These are phyloP conservation scores for Henricia sp. DNA, from an alignment of 53 echinoderm and acorn worm species.

Conservation along the genomic window DNA sequence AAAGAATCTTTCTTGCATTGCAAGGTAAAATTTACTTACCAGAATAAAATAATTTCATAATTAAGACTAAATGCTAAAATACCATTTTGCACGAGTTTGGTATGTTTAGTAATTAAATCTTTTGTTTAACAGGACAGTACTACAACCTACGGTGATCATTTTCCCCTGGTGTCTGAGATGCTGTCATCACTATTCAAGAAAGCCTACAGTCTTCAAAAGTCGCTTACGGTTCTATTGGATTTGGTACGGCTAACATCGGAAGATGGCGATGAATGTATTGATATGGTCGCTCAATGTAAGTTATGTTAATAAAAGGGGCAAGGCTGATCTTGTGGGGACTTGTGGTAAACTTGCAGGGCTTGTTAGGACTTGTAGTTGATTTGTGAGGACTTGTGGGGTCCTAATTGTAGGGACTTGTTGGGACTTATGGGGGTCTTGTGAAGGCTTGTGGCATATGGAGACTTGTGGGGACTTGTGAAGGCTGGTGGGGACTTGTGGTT, in stretches of 20 bases:
- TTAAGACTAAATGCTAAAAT: not conserved
- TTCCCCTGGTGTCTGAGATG: slow-evolving; percentile 76
- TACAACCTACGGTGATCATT: slow-evolving; percentile 78
- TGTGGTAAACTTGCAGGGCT: no score
- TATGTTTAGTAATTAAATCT: not conserved
- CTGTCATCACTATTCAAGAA: slow-evolving; percentile 84
- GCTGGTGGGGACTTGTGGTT: no score
- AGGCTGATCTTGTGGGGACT: no score
- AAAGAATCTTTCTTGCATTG: slow-evolving; percentile 88
- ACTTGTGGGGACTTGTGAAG: no score
- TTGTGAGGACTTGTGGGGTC: not conserved
- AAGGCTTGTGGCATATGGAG: no score
- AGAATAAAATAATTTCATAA: not conserved
- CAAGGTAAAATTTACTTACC: slow-evolving; percentile 66
- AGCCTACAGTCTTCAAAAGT: slow-evolving; percentile 90
- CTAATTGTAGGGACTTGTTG: no score
- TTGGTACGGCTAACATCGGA: slow-evolving; percentile 41
- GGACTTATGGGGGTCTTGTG: no score
- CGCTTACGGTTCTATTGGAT: slow-evolving; percentile 77
- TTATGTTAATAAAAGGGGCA: not conserved
- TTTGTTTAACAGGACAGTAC: slow-evolving; percentile 79
- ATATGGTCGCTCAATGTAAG: slow-evolving; percentile 50
- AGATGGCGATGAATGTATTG: slow-evolving; percentile 54
- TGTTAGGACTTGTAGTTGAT: not conserved
- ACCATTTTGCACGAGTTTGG: no score